Conservation (phyloP, 2,113 vertebrate species). For the Tricholaema leucomelas region DNA sequence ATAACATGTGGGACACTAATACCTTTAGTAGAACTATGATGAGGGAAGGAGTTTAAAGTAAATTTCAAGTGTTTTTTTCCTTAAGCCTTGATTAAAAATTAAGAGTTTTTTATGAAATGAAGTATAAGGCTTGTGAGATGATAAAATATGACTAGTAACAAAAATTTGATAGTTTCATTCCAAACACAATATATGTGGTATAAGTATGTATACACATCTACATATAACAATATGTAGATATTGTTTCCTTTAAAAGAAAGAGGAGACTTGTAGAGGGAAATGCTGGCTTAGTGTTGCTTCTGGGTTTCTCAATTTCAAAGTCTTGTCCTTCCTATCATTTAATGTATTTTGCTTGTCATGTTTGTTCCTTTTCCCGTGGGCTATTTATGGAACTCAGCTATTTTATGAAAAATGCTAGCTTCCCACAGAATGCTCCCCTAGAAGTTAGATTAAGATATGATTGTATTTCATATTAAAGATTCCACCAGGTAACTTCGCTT, state of each 20-base stretch:
- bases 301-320: background rate
- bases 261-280: background rate
- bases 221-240: background rate
- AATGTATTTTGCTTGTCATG: background rate
- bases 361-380: background rate
- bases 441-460: background rate
- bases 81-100: background rate
- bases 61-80: background rate
- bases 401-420: background rate
- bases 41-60: background rate
- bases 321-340: background rate
- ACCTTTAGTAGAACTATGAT: background rate
- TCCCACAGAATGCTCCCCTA: background rate
- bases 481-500: background rate
- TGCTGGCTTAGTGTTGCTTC: background rate
- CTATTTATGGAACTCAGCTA: background rate
- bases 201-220: too few species aligned
- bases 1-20: background rate
- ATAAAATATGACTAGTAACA: background rate
- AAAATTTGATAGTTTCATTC: background rate
- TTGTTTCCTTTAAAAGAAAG: background rate
- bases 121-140: background rate
- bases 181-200: background rate
- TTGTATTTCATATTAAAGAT: background rate
- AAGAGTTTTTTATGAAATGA: background rate